Percentiles rank a stretch among this genome's conserved stretches.
Conservation (phyloP, 2,113 vertebrate genomes). For the Cynocephalus volans region DNA sequence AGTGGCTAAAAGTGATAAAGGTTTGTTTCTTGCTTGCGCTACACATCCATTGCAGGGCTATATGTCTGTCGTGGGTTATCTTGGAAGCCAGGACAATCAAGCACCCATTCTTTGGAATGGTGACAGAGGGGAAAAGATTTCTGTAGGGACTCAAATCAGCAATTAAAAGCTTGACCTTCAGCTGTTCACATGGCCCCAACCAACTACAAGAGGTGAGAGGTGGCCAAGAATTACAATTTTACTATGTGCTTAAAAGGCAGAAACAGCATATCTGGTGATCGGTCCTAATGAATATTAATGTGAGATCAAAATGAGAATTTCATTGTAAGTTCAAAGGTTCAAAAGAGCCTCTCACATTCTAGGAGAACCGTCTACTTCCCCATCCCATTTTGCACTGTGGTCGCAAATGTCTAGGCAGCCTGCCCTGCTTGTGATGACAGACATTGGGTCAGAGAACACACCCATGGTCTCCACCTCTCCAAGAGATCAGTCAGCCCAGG, state of each 20-base stretch:
- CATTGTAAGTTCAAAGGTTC: not conserved
- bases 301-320: conserved; percentile 4
- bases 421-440: not conserved
- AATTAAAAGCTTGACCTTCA: conserved; percentile 33
- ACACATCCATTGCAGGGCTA: too few relatives aligned
- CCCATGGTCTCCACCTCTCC: not conserved
- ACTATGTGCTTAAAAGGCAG: not conserved
- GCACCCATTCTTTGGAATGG: not conserved
- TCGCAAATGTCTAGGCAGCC: not conserved
- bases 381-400: not conserved
- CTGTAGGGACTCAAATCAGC: not conserved
- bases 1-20: not conserved
- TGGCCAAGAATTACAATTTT: not conserved
- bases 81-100: not conserved
- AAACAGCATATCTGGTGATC: not conserved
- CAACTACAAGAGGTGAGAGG: not conserved
- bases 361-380: not conserved
- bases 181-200: not conserved
- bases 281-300: not conserved
- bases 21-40: not conserved
- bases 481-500: not conserved
- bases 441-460: not conserved
- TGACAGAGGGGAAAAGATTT: not conserved
- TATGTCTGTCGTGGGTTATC: not conserved
- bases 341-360: not conserved